These are phyloP conservation scores for Incurvaria masculella DNA, from an alignment of 2,888 invertebrate genomes.

Conservation along the genomic window DNA sequence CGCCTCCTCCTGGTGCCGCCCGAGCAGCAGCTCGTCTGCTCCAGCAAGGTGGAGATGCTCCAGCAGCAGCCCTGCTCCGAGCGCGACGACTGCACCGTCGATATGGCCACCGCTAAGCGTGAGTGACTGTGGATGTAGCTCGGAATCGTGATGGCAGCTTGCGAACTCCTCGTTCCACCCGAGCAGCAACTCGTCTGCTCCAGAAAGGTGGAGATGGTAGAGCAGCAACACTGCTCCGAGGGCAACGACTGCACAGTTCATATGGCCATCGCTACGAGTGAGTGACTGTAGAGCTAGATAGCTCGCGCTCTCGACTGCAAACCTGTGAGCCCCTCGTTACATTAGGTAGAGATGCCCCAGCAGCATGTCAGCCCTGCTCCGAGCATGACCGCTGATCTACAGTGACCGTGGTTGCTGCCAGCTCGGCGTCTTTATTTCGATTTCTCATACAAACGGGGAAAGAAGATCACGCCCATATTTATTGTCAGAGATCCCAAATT, in stretches of 20 bases:
- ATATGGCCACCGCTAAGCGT: conserved; percentile 77
- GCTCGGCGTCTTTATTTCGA: too few species aligned
- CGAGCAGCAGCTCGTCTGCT: conserved; percentile 62
- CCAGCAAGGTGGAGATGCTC: conserved; percentile 64
- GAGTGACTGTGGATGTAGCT: conserved; percentile 34
- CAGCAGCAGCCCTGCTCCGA: conserved; percentile 73
- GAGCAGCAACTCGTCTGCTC: conserved; percentile 64
- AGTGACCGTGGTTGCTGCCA: too few species aligned
- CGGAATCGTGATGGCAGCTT: conserved; percentile 70
- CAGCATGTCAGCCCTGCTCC: conserved; percentile 68
- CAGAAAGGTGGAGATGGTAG: conserved; percentile 65
- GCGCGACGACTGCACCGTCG: conserved; percentile 65
- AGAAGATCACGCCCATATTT: too few species aligned
- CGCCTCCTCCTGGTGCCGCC: conserved; percentile 66
- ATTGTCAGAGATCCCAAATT: too few species aligned
- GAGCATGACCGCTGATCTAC: conserved; percentile 69
- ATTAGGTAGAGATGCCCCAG: conserved; percentile 71
- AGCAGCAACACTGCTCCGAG: conserved; percentile 70
- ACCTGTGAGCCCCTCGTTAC: conserved; percentile 68
- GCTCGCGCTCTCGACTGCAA: conserved; percentile 68
- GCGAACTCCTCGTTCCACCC: conserved; percentile 65
- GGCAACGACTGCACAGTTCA: conserved; percentile 68
- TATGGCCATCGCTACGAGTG: conserved; percentile 74
- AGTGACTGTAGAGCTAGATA: too few species aligned
- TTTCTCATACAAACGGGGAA: too few species aligned